A percentile compares a stretch with the other conserved stretches of the same genome.
phyloP scores from a whole-genome alignment of 2,888 invertebrate species.

The Brachynemurus nebulosus region DNA sequence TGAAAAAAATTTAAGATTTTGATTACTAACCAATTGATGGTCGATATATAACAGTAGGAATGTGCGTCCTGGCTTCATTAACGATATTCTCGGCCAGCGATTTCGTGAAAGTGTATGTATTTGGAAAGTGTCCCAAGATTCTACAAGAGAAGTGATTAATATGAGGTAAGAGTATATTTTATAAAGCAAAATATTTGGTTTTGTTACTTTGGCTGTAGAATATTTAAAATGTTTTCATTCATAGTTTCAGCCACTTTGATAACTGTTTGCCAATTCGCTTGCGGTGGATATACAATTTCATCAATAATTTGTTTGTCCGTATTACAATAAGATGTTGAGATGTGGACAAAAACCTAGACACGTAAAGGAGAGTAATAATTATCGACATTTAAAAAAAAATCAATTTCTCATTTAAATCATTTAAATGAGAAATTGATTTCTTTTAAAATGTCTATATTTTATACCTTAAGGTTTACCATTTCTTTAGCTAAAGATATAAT shows the following conservation, averaged over 20 bases:
- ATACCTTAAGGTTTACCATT: conserved; percentile 37
- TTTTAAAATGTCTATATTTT: too few species aligned
- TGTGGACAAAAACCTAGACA: conserved; percentile 2
- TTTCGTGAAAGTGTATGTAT: not conserved
- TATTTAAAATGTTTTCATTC: not conserved
- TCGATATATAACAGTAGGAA: not conserved
- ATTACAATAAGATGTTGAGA: conserved; percentile 3
- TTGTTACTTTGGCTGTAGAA: not conserved
- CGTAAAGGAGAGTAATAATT: too few species aligned
- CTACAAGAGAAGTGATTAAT: not conserved
- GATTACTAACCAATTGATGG: not conserved
- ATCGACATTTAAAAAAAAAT: too few species aligned
- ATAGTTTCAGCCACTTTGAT: not conserved
- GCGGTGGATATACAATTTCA: conserved; percentile 1
- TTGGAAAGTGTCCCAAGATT: not conserved
- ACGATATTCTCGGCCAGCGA: not conserved
- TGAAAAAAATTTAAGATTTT: too few species aligned
- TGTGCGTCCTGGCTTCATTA: not conserved
- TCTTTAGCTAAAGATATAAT: conserved; percentile 43
- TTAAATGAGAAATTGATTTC: too few species aligned
- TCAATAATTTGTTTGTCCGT: conserved; percentile 1
- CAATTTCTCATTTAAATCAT: too few species aligned
- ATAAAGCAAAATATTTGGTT: not conserved
- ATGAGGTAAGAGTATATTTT: not conserved
- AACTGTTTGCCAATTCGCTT: not conserved